Percentiles rank a stretch among this genome's conserved stretches.
phyloP scores from a whole-genome alignment of 2,888 invertebrate species.

The Belgica antarctica region DNA sequence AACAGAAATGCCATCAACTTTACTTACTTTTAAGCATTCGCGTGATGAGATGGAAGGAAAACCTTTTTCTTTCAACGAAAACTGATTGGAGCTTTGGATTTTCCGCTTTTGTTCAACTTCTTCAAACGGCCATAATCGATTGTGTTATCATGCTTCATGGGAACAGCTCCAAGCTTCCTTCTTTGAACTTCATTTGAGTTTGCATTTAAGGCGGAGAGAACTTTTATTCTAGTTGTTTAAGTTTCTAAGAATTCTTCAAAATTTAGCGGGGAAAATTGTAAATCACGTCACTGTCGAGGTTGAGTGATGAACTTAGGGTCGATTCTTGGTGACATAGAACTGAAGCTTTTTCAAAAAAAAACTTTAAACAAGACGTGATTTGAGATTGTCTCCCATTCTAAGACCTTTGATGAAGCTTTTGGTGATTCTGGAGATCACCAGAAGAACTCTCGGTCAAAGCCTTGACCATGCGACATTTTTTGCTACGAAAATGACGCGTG shows the following conservation, averaged over 20 bases:
- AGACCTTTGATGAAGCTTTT: too few relatives aligned
- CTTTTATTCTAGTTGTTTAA: background rate
- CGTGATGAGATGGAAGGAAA: background rate
- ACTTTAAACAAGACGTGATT: too few relatives aligned
- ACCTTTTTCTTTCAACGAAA: background rate
- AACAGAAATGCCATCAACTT: conserved; percentile 6
- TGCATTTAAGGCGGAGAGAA: conserved; percentile 19
- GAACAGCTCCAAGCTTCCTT: background rate
- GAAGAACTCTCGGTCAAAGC: background rate
- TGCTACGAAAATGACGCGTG: background rate
- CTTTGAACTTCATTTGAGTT: background rate
- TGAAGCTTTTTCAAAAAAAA: too few relatives aligned
- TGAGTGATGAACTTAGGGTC: too few relatives aligned
- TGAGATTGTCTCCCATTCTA: too few relatives aligned
- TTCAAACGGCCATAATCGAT: conserved; percentile 24
- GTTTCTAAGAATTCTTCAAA: background rate
- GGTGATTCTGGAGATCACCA: background rate
- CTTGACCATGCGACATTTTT: background rate
- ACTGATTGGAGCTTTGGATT: background rate
- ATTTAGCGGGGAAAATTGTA: too few relatives aligned
- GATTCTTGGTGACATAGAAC: too few relatives aligned
- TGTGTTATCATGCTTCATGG: conserved; percentile 7
- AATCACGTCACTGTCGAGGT: too few relatives aligned
- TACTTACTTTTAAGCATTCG: conserved; percentile 1
- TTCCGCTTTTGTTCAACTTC: background rate